Conservation (phyloP, 2,888 invertebrate genomes). For the Digitonthophagus gazella region DNA sequence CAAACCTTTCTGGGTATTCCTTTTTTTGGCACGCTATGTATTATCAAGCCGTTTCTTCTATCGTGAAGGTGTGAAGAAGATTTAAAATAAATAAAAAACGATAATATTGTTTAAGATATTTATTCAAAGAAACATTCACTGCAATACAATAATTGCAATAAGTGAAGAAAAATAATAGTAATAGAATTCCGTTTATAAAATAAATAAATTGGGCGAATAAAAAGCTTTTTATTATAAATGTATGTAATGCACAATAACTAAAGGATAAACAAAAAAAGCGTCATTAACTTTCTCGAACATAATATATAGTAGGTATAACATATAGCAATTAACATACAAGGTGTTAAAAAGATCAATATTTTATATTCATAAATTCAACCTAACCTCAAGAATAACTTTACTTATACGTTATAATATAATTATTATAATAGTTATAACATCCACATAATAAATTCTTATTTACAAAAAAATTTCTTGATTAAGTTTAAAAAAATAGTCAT, state of each 20-base stretch:
- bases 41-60: no score
- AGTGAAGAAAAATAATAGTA: constrained; percentile 5
- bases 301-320: constrained; percentile 1
- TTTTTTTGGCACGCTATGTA: no score
- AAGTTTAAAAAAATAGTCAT: constrained; percentile 8
- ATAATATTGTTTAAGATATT: constrained; percentile 6
- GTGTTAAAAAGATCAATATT: neutral
- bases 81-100: constrained; percentile 1
- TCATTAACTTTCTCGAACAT: constrained; percentile 1
- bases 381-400: no score
- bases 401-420: constrained; percentile 12
- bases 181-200: constrained; percentile 18
- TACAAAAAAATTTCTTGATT: neutral
- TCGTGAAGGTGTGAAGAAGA: no score
- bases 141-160: constrained; percentile 17
- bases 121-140: constrained; percentile 26
- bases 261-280: constrained; percentile 11
- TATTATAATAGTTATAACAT: constrained; percentile 2
- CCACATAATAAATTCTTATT: constrained; percentile 10
- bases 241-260: constrained; percentile 22
- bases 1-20: no score
- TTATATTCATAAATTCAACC: no score
- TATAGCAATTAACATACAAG: neutral
- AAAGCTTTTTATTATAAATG: constrained; percentile 21
- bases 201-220: constrained; percentile 10